A percentile compares a stretch with the other conserved stretches of the same genome.
phyloP scores from a whole-genome alignment of 1,140 invertebrate genomes.

The Tetragnatha versicolor region DNA sequence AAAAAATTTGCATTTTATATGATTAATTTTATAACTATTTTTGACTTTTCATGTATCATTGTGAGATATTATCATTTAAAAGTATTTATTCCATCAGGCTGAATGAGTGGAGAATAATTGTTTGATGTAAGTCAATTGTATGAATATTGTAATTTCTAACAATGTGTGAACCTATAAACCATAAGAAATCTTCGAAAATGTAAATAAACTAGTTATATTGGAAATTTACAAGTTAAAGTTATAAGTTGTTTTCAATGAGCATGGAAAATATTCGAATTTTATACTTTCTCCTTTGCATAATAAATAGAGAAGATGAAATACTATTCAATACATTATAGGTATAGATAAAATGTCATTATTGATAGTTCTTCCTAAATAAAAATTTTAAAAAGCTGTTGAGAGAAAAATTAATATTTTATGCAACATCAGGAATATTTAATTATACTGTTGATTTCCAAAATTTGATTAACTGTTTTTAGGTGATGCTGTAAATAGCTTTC shows the following conservation, averaged over 20 bases:
- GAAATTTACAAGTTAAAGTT: background rate
- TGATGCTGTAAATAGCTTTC: slow-evolving; percentile 53
- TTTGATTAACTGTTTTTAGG: slow-evolving; percentile 17
- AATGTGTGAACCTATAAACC: slow-evolving; percentile 9
- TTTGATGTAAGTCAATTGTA: slow-evolving; percentile 43
- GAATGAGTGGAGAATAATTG: slow-evolving; percentile 48
- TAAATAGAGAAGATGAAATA: background rate
- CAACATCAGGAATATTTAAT: background rate
- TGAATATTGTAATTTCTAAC: slow-evolving; percentile 22
- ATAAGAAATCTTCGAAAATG: slow-evolving; percentile 11
- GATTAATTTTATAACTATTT: slow-evolving; percentile 20
- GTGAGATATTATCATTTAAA: slow-evolving; percentile 32
- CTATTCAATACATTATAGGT: background rate
- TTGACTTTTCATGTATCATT: slow-evolving; percentile 25
- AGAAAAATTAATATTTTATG: slow-evolving; percentile 1
- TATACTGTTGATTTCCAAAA: slow-evolving; percentile 19
- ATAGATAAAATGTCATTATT: background rate
- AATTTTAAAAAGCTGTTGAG: background rate
- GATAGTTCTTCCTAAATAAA: slow-evolving; percentile 1
- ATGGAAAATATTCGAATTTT: background rate
- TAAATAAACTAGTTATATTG: slow-evolving; percentile 20
- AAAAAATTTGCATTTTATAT: slow-evolving; percentile 13
- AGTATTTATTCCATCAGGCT: slow-evolving; percentile 42
- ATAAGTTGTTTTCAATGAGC: background rate
- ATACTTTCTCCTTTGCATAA: too few relatives aligned